Conservation (phyloP, 1,140 invertebrate species). For the Drosophila seguyi region DNA sequence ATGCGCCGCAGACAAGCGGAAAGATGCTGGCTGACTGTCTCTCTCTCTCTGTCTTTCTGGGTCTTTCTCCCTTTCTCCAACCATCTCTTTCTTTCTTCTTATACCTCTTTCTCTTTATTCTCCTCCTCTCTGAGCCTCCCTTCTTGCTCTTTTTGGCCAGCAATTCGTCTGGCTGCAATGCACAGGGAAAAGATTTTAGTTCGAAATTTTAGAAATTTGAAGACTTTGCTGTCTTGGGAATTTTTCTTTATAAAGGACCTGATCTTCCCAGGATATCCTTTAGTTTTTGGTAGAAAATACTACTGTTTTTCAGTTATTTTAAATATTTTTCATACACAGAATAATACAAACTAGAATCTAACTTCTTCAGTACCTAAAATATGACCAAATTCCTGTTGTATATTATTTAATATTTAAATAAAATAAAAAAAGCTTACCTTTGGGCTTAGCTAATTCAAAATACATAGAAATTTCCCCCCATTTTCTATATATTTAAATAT, state of each 20-base stretch:
- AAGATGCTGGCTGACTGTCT: conserved; percentile 77
- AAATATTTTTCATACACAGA: not conserved
- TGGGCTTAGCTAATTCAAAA: no score
- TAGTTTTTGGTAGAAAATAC: not conserved
- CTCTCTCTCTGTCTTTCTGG: conserved; percentile 9
- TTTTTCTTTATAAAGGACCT: not conserved
- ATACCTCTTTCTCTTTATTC: conserved; percentile 1
- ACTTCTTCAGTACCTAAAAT: not conserved
- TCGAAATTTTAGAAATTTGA: no score
- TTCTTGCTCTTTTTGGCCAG: conserved; percentile 45
- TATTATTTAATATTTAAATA: not conserved
- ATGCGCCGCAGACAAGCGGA: conserved; percentile 79
- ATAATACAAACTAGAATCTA: not conserved
- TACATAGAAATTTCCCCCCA: not conserved
- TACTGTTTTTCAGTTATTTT: not conserved
- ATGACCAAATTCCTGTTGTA: not conserved
- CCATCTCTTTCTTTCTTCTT: conserved; percentile 7
- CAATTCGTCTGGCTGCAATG: conserved; percentile 34
- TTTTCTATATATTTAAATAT: not conserved
- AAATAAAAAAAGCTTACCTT: no score
- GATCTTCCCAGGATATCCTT: not conserved
- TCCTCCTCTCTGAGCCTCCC: not conserved
- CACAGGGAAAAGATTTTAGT: not conserved
- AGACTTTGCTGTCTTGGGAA: not conserved
- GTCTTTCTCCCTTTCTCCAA: not conserved